These are phyloP conservation scores for Synanthedon vespiformis DNA, from an alignment of 2,888 invertebrate species.

Conservation along the genomic window DNA sequence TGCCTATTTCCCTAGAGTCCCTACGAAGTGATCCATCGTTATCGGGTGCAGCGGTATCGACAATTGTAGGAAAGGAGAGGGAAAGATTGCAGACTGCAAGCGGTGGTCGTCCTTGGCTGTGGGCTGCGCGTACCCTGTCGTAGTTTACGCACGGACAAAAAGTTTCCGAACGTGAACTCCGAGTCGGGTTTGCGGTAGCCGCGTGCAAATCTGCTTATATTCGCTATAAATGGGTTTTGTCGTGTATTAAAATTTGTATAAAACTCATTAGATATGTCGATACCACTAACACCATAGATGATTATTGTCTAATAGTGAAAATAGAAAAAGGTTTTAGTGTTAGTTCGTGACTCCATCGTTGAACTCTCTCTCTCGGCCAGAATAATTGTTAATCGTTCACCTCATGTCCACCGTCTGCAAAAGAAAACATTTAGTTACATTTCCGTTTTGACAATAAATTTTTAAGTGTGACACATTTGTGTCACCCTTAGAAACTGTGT, in stretches of 20 bases:
- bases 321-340: neutral
- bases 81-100: constrained; percentile 27
- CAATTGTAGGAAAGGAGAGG: constrained; percentile 5
- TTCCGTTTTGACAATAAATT: neutral
- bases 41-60: constrained; percentile 22
- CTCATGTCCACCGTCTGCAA: neutral
- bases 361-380: neutral
- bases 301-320: neutral
- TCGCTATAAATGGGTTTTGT: too few relatives aligned
- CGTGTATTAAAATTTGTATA: too few relatives aligned
- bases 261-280: neutral
- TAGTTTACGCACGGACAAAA: constrained; percentile 19
- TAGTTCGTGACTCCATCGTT: neutral
- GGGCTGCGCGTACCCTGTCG: constrained; percentile 43
- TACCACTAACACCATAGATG: neutral
- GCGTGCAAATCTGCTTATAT: constrained; percentile 27
- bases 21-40: constrained; percentile 50
- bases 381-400: neutral
- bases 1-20: constrained; percentile 15
- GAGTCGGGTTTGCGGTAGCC: constrained; percentile 39
- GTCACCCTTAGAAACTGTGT: too few relatives aligned
- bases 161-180: constrained; percentile 17
- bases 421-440: neutral
- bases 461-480: too few relatives aligned
- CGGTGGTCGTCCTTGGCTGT: constrained; percentile 57